Evolutionary conservation across 2,888 invertebrate species (phyloP).

Genomic region (Flexamia atlantica): DNA sequence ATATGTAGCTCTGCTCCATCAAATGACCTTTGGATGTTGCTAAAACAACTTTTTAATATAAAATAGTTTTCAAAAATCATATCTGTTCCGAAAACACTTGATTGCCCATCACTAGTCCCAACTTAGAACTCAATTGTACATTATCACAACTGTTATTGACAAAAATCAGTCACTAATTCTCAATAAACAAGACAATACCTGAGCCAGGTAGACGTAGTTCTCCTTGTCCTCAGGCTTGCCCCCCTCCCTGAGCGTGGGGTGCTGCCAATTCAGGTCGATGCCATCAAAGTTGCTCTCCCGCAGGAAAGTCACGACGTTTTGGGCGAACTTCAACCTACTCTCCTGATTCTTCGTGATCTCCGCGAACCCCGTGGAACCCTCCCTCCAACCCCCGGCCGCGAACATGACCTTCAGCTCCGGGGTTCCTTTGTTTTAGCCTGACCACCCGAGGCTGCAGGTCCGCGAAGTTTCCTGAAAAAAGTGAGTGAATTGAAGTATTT

Average conservation of each 20-base stretch:
- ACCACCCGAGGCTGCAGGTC: not conserved
- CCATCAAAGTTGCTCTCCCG: slow-evolving; percentile 87
- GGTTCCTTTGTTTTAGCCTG: slow-evolving; percentile 12
- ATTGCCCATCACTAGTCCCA: too few relatives aligned
- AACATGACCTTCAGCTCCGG: slow-evolving; percentile 75
- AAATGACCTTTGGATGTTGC: too few relatives aligned
- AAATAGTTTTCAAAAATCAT: too few relatives aligned
- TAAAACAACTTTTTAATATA: too few relatives aligned
- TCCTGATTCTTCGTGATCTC: slow-evolving; percentile 79
- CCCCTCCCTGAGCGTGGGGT: slow-evolving; percentile 78
- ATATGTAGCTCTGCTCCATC: too few relatives aligned
- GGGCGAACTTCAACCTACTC: slow-evolving; percentile 78
- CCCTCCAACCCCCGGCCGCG: slow-evolving; percentile 83
- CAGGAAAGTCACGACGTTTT: slow-evolving; percentile 81
- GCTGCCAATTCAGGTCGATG: slow-evolving; percentile 88
- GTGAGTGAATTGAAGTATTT: not conserved
- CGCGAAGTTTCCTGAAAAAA: not conserved
- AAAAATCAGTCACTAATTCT: not conserved
- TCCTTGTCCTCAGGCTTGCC: slow-evolving; percentile 76
- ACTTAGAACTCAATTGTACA: too few relatives aligned
- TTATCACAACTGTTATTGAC: too few relatives aligned
- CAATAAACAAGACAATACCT: too few relatives aligned
- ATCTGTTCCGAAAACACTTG: too few relatives aligned
- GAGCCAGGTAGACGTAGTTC: slow-evolving; percentile 77
- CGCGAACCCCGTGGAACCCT: slow-evolving; percentile 73